phyloP scores from a whole-genome alignment of 1,140 invertebrate genomes.

The Hylyphantes graminicola region DNA sequence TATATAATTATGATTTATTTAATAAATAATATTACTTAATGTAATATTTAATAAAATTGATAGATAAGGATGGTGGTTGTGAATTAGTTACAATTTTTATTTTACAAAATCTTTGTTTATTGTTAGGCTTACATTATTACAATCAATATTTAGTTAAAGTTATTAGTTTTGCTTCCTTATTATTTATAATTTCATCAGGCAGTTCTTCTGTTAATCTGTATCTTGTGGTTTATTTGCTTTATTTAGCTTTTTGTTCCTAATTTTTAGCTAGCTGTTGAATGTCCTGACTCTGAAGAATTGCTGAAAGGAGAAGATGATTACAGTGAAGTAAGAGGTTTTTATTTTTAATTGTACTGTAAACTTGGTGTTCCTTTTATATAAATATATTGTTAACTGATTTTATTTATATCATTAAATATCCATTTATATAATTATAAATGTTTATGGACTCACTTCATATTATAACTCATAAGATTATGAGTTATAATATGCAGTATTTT shows the following conservation, averaged over 20 bases:
- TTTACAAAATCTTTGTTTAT: no score
- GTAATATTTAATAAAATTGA: no score
- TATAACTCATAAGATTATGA: no score
- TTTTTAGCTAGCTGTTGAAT: conserved; percentile 29
- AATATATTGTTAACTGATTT: no score
- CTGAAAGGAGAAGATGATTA: conserved; percentile 49
- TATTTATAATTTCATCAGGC: background rate
- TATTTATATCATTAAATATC: background rate
- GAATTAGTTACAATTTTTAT: no score
- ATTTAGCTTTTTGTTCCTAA: conserved; percentile 6
- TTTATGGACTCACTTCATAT: no score
- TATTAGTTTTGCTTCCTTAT: background rate
- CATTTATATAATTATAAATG: background rate
- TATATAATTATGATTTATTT: no score
- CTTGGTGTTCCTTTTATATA: background rate
- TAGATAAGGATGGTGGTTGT: no score
- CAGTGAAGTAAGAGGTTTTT: conserved; percentile 25
- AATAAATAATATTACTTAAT: no score
- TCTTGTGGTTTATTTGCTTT: background rate
- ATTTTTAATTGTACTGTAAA: background rate
- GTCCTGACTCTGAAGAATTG: conserved; percentile 8
- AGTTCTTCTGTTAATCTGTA: background rate
- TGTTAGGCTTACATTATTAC: background rate
- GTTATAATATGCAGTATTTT: no score
- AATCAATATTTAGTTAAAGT: background rate